These are phyloP conservation scores for Cybosia mesomella DNA, from an alignment of 2,888 invertebrate species.

Conservation along the genomic window DNA sequence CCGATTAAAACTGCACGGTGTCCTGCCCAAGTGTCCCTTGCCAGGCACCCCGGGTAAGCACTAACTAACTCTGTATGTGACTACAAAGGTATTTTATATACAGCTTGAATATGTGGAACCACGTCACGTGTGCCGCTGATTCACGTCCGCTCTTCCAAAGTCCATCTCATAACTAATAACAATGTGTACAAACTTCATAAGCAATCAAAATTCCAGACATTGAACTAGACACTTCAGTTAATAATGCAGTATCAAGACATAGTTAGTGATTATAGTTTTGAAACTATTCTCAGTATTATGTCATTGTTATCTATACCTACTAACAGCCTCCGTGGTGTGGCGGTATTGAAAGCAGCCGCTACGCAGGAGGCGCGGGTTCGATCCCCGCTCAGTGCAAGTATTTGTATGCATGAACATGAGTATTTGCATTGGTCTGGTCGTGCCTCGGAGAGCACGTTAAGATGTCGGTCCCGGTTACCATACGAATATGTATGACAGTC, in stretches of 20 bases:
- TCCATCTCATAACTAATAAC: neutral
- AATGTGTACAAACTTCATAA: conserved; percentile 2
- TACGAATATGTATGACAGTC: too few relatives aligned
- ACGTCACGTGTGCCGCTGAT: neutral
- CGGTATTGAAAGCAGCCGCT: too few relatives aligned
- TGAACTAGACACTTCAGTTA: conserved; percentile 5
- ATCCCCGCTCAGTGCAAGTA: too few relatives aligned
- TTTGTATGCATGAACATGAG: too few relatives aligned
- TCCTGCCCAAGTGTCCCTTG: too few relatives aligned
- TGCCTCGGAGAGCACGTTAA: too few relatives aligned
- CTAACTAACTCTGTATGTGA: neutral
- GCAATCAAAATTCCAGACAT: neutral
- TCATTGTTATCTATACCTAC: neutral
- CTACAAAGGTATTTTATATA: neutral
- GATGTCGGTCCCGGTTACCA: too few relatives aligned
- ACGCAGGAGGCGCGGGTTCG: too few relatives aligned
- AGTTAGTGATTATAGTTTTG: conserved; percentile 3
- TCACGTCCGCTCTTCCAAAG: neutral
- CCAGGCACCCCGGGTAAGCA: too few relatives aligned
- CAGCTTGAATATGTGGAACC: neutral
- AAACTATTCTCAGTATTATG: conserved; percentile 15
- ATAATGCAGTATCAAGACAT: conserved; percentile 15
- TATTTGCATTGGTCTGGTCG: too few relatives aligned
- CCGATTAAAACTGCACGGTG: too few relatives aligned
- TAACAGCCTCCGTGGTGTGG: too few relatives aligned